Conservation (phyloP, 2,888 invertebrate genomes). For the Epinotia demarniana region DNA sequence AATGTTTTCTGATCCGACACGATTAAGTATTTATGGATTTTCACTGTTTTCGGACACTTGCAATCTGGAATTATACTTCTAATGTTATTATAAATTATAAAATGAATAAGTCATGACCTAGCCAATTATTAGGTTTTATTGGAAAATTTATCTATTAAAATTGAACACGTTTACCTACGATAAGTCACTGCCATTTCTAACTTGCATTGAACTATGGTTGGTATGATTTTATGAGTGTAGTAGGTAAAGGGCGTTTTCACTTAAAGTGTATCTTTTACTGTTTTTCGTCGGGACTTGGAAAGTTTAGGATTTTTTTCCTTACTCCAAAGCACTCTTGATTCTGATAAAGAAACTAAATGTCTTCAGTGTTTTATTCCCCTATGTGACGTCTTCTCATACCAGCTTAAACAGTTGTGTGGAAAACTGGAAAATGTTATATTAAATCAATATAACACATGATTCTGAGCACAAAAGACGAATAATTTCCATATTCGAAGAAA, state of each 20-base stretch:
- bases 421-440: too few relatives aligned
- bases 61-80: conserved; percentile 29
- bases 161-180: conserved; percentile 45
- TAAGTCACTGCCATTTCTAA: conserved; percentile 68
- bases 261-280: too few relatives aligned
- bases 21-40: conserved; percentile 19
- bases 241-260: background rate
- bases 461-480: too few relatives aligned
- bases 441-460: too few relatives aligned
- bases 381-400: too few relatives aligned
- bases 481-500: too few relatives aligned
- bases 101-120: conserved; percentile 5
- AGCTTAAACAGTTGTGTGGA: too few relatives aligned
- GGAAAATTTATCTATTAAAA: conserved; percentile 49
- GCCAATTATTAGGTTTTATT: conserved; percentile 11
- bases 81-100: conserved; percentile 16
- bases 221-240: conserved; percentile 32
- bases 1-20: conserved; percentile 31
- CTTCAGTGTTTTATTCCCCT: too few relatives aligned
- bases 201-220: conserved; percentile 51
- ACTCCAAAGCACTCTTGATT: too few relatives aligned
- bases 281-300: too few relatives aligned
- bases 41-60: conserved; percentile 29
- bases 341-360: too few relatives aligned
- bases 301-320: too few relatives aligned